phyloP scores from a whole-genome alignment of 2,113 vertebrate genomes.

The Muscicapa adusta region DNA sequence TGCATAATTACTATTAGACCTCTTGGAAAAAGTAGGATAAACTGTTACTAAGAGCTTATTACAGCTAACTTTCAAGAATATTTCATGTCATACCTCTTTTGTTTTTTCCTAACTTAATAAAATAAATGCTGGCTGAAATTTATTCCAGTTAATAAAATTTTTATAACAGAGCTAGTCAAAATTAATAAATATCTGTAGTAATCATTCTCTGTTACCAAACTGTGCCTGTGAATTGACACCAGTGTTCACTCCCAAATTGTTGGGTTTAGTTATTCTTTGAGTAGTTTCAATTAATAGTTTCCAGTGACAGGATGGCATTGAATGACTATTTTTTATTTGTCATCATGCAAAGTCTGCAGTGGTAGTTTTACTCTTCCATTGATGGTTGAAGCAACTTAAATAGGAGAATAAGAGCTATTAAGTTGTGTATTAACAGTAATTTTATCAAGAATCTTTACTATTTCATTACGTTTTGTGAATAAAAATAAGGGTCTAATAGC shows the following conservation, averaged over 20 bases:
- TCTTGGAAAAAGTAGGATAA: not conserved
- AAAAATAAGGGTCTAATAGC: not conserved
- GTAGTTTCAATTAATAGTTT: not conserved
- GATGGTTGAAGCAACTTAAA: not conserved
- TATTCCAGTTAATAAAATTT: not conserved
- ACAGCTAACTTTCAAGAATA: not conserved
- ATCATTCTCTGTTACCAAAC: not conserved
- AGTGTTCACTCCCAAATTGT: not conserved
- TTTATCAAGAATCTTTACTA: not conserved
- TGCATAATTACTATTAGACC: not conserved
- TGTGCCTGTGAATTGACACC: not conserved
- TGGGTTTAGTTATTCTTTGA: not conserved
- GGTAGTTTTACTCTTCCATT: not conserved
- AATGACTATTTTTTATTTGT: not conserved
- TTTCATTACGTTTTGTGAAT: not conserved
- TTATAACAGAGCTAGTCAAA: not conserved
- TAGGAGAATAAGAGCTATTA: not conserved
- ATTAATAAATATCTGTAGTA: not conserved
- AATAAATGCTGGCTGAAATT: not conserved
- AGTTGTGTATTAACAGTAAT: not conserved
- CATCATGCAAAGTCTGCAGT: accelerated
- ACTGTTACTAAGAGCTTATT: not conserved
- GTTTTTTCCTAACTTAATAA: not conserved
- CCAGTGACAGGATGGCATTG: not conserved
- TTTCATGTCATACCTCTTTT: not conserved